Base-by-base conservation (phyloP, 1,140 invertebrate species). In the Thaumatotibia leucotreta region DNA sequence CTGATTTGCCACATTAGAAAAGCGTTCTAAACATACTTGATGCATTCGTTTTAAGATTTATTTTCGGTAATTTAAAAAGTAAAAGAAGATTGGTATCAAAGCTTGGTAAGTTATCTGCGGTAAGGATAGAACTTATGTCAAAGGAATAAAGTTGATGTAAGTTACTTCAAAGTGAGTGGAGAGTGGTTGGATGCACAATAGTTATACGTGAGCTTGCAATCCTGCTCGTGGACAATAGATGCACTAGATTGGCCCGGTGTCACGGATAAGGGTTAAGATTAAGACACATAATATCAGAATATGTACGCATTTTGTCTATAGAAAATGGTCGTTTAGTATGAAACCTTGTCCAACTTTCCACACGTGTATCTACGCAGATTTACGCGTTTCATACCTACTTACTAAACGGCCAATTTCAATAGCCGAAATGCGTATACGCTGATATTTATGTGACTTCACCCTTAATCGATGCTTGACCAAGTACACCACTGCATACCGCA, bases 61-160 rank as follows among this genome's bases (percentile, higher is more conserved):
- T n/a, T 58, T 58, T 29, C 24, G 27, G 0, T 27, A 20, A 45
- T 20, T 20, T 6, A 45, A 45, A 20, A 6, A 1, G 39, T 45
- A 6, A 45, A 45, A 45, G 39, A 45, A 20, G 9, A 20, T 17
- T 45, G 14, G 14, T 45, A n/a, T n/a, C n/a, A 17, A 14, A 45
- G 17, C 20, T 20, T 2, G 6, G 20, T 20, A n/a, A 45, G 17
- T 45, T 45, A n/a, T 17, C 20, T 58, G 27, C 27, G 24, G 52
- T 24, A n/a, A 17, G 24, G n/a, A 14, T 29, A 27, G 5, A 14
- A 2, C 24, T 58, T 29, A 2, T 29, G n/a, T 10, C 5, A 29
- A 1, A 4, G 27, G 4, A 14, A 14, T n/a, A 58, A 75, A 39
- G 70, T 50, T 58, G 33, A 35, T 14, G 65, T 63, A 11, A 76